A percentile compares a stretch with the other conserved stretches of the same genome.
Evolutionary conservation across 2,888 invertebrate species (phyloP).

Genomic region (Apamea epomidion): DNA sequence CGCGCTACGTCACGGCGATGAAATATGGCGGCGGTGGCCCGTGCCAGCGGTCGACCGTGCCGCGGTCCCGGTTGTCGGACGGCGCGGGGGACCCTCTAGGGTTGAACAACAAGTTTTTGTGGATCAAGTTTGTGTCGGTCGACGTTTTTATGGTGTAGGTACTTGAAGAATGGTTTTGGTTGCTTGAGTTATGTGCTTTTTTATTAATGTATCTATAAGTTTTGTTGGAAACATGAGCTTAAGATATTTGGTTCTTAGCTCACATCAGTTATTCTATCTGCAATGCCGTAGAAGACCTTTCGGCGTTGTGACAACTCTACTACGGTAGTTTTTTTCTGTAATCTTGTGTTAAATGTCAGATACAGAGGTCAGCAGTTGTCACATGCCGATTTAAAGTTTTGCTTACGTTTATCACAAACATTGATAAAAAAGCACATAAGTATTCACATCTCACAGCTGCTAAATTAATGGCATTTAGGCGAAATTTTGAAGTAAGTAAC

Average conservation of each 20-base stretch:
- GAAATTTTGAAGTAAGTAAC: not conserved
- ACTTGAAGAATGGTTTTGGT: slow-evolving; percentile 46
- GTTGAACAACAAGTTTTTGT: slow-evolving; percentile 49
- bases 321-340: too few relatives aligned
- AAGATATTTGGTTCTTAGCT: not conserved
- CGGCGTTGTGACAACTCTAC: not conserved
- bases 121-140: slow-evolving; percentile 28
- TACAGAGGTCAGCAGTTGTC: not conserved
- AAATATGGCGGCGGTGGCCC: slow-evolving; percentile 62
- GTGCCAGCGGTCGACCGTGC: slow-evolving; percentile 30
- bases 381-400: not conserved
- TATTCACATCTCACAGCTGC: not conserved
- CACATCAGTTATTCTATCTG: not conserved
- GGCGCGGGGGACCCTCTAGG: slow-evolving; percentile 41
- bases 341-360: not conserved
- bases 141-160: slow-evolving; percentile 53
- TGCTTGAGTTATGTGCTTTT: slow-evolving; percentile 45
- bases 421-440: not conserved
- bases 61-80: slow-evolving; percentile 26
- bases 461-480: not conserved
- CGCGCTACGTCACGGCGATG: slow-evolving; percentile 59
- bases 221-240: slow-evolving; percentile 25
- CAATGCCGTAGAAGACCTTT: too few relatives aligned
- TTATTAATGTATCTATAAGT: slow-evolving; percentile 28
- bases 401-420: not conserved